Base-by-base conservation (phyloP, 2,888 invertebrate genomes). In the Dolomedes plantarius region DNA sequence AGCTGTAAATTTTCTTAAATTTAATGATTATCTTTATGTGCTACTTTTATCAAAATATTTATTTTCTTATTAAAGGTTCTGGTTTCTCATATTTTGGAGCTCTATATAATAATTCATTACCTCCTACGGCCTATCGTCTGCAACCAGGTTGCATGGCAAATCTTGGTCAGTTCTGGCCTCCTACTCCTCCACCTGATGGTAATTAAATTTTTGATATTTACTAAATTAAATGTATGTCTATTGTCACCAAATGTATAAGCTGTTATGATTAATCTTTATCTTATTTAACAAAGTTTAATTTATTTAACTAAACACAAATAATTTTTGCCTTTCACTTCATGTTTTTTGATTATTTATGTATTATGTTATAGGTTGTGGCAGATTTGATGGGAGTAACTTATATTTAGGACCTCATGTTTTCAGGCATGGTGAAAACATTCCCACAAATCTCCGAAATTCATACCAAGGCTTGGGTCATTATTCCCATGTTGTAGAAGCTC, bases 131-230 rank as follows among this genome's bases (percentile, higher is more conserved):
- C 62, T 86, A 86, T 32, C 72, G 80, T 19, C 41, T 86, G 23
- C 80, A 80, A 27, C 80, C 86, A 27, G 76, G 80, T 9, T 86
- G 86, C 46, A 80, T 86, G 86, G 64, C 86, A 0, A 75, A 80
- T 56, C 76, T 86, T 23, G 86, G 86, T 1, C 86, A 86, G 23
- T 86, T 86, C 41, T 86, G 86, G 86, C 86, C 86, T 19, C 86
- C 86, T 9, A 86, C 86, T 23, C 86, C 86, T n/a, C 86, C 86
- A 13, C 86, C 86, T 19, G 86, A 86, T 76, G 86, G 86, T 80
- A 67, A 76, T n/a, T n/a, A 64, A 36, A 32, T 32, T 32, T 1
- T 13, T 2, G 23, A 6, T 9, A 27, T 23, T 19, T 50, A 2
- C 2, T n/a, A n/a, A n/a, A n/a, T n/a, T n/a, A n/a, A n/a, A n/a